Percentiles rank a stretch among this genome's conserved stretches.
Evolutionary conservation across 2,888 invertebrate genomes (phyloP).

Genomic region (Aricia artaxerxes): DNA sequence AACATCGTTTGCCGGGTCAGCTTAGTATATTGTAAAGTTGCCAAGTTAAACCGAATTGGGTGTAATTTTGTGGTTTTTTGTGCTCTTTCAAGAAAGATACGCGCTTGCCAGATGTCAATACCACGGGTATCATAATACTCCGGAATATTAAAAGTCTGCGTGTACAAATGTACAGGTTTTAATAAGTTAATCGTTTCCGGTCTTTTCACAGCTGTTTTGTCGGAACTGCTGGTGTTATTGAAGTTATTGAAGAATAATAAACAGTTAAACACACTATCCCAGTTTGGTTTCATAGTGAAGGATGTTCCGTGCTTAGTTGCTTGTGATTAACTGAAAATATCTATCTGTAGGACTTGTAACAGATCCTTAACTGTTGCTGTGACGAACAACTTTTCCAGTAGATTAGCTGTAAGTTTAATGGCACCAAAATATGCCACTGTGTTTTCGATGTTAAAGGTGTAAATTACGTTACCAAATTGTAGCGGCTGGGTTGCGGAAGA

Average conservation of each 20-base stretch:
- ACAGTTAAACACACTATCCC: background rate
- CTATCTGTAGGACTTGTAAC: too few relatives aligned
- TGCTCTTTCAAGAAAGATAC: conserved; percentile 13
- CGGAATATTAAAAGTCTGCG: background rate
- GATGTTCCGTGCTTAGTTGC: too few relatives aligned
- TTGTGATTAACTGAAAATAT: too few relatives aligned
- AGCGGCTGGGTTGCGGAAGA: too few relatives aligned
- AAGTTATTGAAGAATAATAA: background rate
- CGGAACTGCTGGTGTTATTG: background rate
- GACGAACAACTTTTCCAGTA: too few relatives aligned
- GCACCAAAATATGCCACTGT: too few relatives aligned
- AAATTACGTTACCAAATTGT: too few relatives aligned
- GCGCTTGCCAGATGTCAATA: conserved; percentile 41
- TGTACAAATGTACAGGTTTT: background rate
- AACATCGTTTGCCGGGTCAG: too few relatives aligned
- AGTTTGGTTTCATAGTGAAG: too few relatives aligned
- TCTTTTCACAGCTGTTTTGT: background rate
- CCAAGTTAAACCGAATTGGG: background rate
- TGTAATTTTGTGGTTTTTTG: conserved; percentile 26
- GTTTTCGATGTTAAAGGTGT: too few relatives aligned
- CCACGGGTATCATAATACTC: conserved; percentile 37
- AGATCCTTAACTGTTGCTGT: too few relatives aligned
- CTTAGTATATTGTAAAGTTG: background rate
- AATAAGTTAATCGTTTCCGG: background rate
- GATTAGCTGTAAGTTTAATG: too few relatives aligned